Evolutionary conservation across 1,140 invertebrate species (phyloP).

Genomic region (Ceratina japonica): DNA sequence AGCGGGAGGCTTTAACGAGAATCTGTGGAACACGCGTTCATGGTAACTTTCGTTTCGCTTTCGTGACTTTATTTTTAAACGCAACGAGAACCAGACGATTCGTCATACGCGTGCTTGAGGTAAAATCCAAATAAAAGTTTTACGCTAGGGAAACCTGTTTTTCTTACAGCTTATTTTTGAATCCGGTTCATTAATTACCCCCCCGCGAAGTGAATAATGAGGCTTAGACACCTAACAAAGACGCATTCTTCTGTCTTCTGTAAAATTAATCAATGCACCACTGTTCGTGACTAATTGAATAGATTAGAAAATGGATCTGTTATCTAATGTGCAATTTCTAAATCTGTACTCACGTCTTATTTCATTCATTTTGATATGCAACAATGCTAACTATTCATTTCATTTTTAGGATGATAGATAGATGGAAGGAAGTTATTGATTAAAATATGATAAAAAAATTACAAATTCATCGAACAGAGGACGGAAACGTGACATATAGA

Average conservation of each 20-base stretch:
- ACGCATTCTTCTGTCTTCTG: neutral
- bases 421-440: too few species aligned
- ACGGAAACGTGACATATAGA: too few species aligned
- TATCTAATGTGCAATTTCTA: too few species aligned
- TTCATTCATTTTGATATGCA: too few species aligned
- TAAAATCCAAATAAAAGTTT: slow-evolving; percentile 19
- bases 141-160: neutral
- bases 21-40: slow-evolving; percentile 14
- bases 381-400: too few species aligned
- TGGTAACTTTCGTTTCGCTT: slow-evolving; percentile 4
- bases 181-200: neutral
- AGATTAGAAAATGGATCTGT: neutral
- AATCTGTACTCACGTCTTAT: too few species aligned
- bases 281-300: neutral
- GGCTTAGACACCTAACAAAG: neutral
- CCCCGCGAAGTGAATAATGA: neutral
- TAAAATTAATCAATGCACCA: neutral
- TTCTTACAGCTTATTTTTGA: slow-evolving; percentile 9
- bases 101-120: slow-evolving; percentile 16
- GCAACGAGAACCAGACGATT: slow-evolving; percentile 40
- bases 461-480: too few species aligned
- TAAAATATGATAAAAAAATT: too few species aligned
- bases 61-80: slow-evolving; percentile 47
- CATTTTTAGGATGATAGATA: too few species aligned
- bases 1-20: slow-evolving; percentile 18